These are phyloP conservation scores for Solenodon paradoxus DNA, from an alignment of 2,113 vertebrate genomes.

Conservation along the genomic window DNA sequence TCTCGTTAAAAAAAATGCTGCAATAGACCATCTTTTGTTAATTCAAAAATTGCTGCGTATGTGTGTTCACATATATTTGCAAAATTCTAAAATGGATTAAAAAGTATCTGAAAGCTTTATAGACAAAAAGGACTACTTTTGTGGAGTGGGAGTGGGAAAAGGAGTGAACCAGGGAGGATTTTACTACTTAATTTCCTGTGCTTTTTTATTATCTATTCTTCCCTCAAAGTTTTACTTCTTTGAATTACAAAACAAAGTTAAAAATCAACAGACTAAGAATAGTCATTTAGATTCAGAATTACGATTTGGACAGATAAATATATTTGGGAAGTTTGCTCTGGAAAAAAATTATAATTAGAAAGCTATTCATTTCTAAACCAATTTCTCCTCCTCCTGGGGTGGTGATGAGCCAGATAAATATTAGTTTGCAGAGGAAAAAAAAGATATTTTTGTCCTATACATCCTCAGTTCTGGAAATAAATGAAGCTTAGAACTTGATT, in stretches of 20 bases:
- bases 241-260: background rate
- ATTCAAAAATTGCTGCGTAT: background rate
- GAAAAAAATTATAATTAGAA: background rate
- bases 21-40: background rate
- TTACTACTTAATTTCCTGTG: background rate
- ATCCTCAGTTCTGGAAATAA: background rate
- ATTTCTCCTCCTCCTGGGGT: background rate
- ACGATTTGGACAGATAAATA: background rate
- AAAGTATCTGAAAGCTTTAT: background rate
- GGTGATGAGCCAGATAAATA: background rate
- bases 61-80: background rate
- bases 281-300: background rate
- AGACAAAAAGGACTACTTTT: background rate
- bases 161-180: background rate
- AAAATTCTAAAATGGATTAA: background rate
- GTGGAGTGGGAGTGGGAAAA: rapidly evolving
- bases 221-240: background rate
- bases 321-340: background rate
- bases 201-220: background rate
- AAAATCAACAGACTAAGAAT: background rate
- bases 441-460: background rate
- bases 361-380: background rate
- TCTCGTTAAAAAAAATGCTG: no score
- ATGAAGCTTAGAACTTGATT: background rate
- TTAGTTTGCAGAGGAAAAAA: background rate